Evolutionary conservation across 1,140 invertebrate species (phyloP).

Genomic region (Nasonia vitripennis): DNA sequence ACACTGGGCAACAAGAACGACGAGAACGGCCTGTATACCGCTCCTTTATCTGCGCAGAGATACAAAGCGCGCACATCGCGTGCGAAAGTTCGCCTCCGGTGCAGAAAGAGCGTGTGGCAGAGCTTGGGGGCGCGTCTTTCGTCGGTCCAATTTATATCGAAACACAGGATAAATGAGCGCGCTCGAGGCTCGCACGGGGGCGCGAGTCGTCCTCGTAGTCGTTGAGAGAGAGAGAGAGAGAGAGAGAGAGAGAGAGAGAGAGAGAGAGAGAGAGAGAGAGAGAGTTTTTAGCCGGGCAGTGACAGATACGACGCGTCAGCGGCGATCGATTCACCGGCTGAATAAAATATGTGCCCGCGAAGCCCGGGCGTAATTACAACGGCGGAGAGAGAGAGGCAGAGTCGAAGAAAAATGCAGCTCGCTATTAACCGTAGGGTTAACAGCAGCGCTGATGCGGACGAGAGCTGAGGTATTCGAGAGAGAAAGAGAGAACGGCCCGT

Average conservation of each 20-base stretch:
- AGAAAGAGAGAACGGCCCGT: not conserved
- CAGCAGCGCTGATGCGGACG: constrained; percentile 48
- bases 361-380: constrained; percentile 60
- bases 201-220: not conserved
- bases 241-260: constrained; percentile 5
- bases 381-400: not conserved
- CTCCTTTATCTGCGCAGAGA: not conserved
- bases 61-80: not conserved
- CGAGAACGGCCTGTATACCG: too few relatives aligned
- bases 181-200: constrained; percentile 30
- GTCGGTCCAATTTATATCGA: constrained; percentile 58
- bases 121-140: not conserved
- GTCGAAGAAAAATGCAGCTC: constrained; percentile 63
- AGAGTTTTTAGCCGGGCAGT: too few relatives aligned
- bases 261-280: too few relatives aligned
- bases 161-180: constrained; percentile 57
- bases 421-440: constrained; percentile 61
- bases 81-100: not conserved
- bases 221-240: not conserved
- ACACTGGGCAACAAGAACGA: not conserved
- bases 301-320: constrained; percentile 55
- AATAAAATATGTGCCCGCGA: constrained; percentile 61
- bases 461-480: not conserved
- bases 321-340: constrained; percentile 56
- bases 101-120: not conserved